Evolutionary conservation across 1,140 invertebrate species (phyloP).

Genomic region (Drosophila ficusphila): DNA sequence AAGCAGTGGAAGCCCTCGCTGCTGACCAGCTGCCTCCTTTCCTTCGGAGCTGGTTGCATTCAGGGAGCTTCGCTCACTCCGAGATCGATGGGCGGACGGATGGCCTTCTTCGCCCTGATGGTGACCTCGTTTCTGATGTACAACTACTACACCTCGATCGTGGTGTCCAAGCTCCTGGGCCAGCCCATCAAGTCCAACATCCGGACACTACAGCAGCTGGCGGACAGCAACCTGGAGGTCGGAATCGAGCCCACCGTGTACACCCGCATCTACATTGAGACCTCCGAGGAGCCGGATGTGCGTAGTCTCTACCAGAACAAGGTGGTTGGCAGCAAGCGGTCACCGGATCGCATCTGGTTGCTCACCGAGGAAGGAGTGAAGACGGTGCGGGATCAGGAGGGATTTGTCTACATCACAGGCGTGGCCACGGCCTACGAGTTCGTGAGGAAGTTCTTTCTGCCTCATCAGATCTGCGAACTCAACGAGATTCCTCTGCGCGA

Average conservation of each 20-base stretch:
- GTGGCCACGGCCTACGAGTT: constrained; percentile 60
- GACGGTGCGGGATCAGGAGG: constrained; percentile 52
- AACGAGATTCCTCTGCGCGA: constrained; percentile 69
- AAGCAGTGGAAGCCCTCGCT: constrained; percentile 50
- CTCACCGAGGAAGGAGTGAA: constrained; percentile 57
- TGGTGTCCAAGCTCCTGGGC: constrained; percentile 71
- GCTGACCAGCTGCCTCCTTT: constrained; percentile 66
- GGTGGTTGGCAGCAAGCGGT: constrained; percentile 36
- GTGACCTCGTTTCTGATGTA: constrained; percentile 71
- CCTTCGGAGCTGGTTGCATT: constrained; percentile 71
- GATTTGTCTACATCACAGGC: constrained; percentile 70
- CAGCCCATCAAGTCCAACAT: constrained; percentile 67
- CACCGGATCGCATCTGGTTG: constrained; percentile 50
- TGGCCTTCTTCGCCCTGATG: constrained; percentile 69
- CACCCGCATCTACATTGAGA: constrained; percentile 57
- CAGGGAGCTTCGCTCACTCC: constrained; percentile 75
- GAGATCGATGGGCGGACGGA: constrained; percentile 67
- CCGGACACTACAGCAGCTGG: constrained; percentile 68
- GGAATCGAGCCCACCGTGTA: constrained; percentile 61
- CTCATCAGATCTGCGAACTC: constrained; percentile 76
- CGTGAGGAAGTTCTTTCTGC: constrained; percentile 59
- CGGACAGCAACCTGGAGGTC: constrained; percentile 74
- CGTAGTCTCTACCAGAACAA: constrained; percentile 60
- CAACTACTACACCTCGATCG: constrained; percentile 81
- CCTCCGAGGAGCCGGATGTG: constrained; percentile 28